These are phyloP conservation scores for Amphiprion percula DNA, from an alignment of 2,113 vertebrate species.

Conservation along the genomic window DNA sequence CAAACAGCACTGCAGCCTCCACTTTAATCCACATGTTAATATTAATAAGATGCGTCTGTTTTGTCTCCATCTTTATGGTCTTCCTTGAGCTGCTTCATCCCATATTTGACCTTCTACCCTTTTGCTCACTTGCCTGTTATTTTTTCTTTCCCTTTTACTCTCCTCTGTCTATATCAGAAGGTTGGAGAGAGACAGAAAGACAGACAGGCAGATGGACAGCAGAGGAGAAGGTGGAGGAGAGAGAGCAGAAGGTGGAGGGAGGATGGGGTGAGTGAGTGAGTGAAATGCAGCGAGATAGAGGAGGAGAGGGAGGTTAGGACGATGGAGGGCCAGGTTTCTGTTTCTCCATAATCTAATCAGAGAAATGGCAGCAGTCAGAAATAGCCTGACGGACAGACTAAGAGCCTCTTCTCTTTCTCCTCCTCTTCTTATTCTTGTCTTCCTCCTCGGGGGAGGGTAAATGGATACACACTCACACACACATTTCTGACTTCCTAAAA, in stretches of 20 bases:
- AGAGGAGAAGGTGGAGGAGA: slow-evolving; percentile 36
- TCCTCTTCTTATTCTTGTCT: slow-evolving; percentile 75
- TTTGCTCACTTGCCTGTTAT: not conserved
- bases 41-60: no score
- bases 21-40: no score
- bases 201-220: slow-evolving; percentile 25
- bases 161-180: slow-evolving; percentile 22
- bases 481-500: slow-evolving; percentile 66
- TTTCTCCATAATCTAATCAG: slow-evolving; percentile 85
- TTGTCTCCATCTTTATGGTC: not conserved
- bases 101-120: not conserved
- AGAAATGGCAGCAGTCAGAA: slow-evolving; percentile 86
- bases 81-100: not conserved
- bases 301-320: slow-evolving; percentile 68
- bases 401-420: slow-evolving; percentile 80
- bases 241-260: slow-evolving; percentile 1
- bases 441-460: slow-evolving; percentile 74
- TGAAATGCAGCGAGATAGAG: slow-evolving; percentile 55
- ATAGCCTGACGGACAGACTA: slow-evolving; percentile 85
- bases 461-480: slow-evolving; percentile 62
- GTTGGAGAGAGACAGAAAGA: slow-evolving; percentile 3
- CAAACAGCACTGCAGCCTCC: not conserved
- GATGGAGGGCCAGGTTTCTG: slow-evolving; percentile 82
- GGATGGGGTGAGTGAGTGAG: slow-evolving; percentile 43
- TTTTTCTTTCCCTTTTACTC: slow-evolving; percentile 7